A percentile compares a stretch with the other conserved stretches of the same genome.
Conservation (phyloP, 2,797 vertebrate species). For the Aldrovandia affinis region DNA sequence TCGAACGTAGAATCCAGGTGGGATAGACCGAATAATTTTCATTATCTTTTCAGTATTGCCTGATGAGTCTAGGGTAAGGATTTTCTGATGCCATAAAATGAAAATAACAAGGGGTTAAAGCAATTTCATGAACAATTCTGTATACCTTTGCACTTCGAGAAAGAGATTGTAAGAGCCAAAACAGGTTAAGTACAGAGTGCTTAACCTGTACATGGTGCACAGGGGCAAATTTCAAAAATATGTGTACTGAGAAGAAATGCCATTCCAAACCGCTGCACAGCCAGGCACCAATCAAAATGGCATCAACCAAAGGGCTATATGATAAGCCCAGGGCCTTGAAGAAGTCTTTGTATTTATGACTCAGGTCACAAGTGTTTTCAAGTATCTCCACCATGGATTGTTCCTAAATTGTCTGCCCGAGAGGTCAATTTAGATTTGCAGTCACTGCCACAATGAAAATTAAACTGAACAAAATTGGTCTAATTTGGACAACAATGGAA, state of each 20-base stretch:
- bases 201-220: neutral
- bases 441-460: neutral
- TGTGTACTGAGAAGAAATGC: neutral
- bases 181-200: neutral
- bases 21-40: neutral
- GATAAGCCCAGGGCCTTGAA: neutral
- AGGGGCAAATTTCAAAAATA: neutral
- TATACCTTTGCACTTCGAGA: neutral
- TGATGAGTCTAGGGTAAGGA: neutral
- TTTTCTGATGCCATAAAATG: neutral
- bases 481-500: neutral
- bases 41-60: neutral
- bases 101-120: constrained; percentile 13
- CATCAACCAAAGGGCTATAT: neutral
- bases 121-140: neutral
- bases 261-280: neutral
- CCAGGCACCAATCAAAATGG: neutral
- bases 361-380: neutral
- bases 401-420: neutral
- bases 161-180: neutral
- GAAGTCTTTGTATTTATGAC: neutral
- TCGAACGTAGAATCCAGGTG: neutral
- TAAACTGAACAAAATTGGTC: neutral
- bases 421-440: constrained; percentile 4
- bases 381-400: neutral